Conservation (phyloP, 1,140 invertebrate species). For the Anastatus disparis region DNA sequence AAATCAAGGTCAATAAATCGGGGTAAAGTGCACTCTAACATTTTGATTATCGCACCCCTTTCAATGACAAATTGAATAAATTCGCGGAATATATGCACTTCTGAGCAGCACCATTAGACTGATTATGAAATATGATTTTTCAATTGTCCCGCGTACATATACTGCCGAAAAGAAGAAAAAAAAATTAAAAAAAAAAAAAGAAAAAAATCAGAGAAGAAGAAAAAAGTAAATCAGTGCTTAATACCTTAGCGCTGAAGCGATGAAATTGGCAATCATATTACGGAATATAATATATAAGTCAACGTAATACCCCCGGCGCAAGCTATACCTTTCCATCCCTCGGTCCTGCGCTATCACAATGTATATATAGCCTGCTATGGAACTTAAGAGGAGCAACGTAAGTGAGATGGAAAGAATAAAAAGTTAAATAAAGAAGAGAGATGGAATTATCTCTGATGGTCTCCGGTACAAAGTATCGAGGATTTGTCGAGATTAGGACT, state of each 20-base stretch:
- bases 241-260: conserved; percentile 31
- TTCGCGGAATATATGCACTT: no score
- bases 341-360: neutral
- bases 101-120: no score
- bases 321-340: neutral
- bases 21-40: no score
- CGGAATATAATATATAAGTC: conserved; percentile 44
- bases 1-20: no score
- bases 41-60: no score
- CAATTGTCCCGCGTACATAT: no score
- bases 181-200: no score
- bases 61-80: no score
- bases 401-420: neutral
- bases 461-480: conserved; percentile 42
- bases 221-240: conserved; percentile 16
- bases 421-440: no score
- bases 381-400: neutral
- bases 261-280: conserved; percentile 56
- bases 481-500: conserved; percentile 46
- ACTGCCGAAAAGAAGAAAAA: no score
- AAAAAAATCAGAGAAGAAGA: conserved; percentile 2
- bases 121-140: neutral
- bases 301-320: conserved; percentile 43
- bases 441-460: no score
- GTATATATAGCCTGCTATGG: neutral